Conservation (phyloP, 2,797 vertebrate species). For the Cirrhinus mrigala region DNA sequence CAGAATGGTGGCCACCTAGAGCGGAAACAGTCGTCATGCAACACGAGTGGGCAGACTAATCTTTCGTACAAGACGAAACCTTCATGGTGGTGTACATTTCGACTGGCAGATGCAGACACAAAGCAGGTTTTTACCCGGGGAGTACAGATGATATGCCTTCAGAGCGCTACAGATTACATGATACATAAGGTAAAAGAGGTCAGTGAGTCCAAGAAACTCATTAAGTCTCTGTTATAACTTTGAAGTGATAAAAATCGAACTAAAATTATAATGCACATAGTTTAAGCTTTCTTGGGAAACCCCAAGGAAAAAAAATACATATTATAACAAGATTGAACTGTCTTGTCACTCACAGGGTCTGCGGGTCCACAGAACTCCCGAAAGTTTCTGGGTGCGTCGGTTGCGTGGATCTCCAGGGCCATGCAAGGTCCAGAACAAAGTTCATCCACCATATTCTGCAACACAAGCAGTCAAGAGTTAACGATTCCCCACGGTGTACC, state of each 20-base stretch:
- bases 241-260: background rate
- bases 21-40: conserved; percentile 25
- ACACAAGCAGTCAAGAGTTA: conserved; percentile 57
- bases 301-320: background rate
- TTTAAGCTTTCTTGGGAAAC: background rate
- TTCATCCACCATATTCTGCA: conserved; percentile 90
- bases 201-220: conserved; percentile 25
- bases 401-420: conserved; percentile 87
- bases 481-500: conserved; percentile 39
- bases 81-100: conserved; percentile 51
- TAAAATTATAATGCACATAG: background rate
- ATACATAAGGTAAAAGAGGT: conserved; percentile 32
- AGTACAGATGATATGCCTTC: conserved; percentile 28
- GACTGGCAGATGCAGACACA: conserved; percentile 49
- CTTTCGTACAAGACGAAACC: conserved; percentile 49
- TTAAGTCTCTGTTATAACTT: conserved; percentile 14
- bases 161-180: conserved; percentile 10
- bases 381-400: conserved; percentile 82
- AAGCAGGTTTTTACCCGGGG: conserved; percentile 49
- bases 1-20: conserved; percentile 38
- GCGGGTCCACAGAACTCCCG: conserved; percentile 92
- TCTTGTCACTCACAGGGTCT: conserved; percentile 89
- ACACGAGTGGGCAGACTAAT: conserved; percentile 53
- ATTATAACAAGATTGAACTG: background rate
- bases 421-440: conserved; percentile 91